Evolutionary conservation across 1,140 invertebrate genomes (phyloP), one percentile per base, ranked within the genome.

Genomic region (Druon quercuslanigerum): DNA sequence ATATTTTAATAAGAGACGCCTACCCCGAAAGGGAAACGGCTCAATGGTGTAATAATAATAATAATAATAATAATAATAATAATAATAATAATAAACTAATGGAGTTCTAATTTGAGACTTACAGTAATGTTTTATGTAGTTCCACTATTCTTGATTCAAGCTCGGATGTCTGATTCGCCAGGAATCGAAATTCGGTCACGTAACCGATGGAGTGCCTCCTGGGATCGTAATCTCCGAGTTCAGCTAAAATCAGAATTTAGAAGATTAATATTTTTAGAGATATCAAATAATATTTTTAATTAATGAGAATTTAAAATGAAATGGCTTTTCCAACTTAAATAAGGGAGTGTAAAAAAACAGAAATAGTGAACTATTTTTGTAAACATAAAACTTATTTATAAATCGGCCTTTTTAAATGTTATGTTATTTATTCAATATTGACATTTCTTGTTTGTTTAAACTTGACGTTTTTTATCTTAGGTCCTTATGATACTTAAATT

Each of bases 161-260:
- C 86, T 98, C 96, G 51, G 96, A 94, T 50, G 96, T 97, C 91
- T 99, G 98, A 91, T 98, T 97, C 19, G 97, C 94, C 75, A 99
- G 92, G 89, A 99, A 97, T 72, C 97, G 94, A 92, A 99, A 99
- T 93, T 99, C 98, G 2, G 98, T 99, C 46, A 99, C 96, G 88
- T 99, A 99, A 20, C 97, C 97, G 13, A 95, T 94, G 3, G 95
- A 95, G 90, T 99, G 98, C 33, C 96, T 92, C 75, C 96, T 92
- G 25, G 95, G 94, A 91, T 99, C 98, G 91, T 97, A 99, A 92
- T 99, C 99, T 4, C 99, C 99, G 56, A 99, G 93, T 93, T 99
- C 99, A 83, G 98, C 98, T 99, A 92, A 73, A 94, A 92, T 87
- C 71, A 51, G 76, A 79, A 14, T 54, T 57, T 57, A 79, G 33